Evolutionary conservation across 2,797 vertebrate species (phyloP), one percentile per base, ranked within the genome.

Genomic region (Phataginus tetradactyla): DNA sequence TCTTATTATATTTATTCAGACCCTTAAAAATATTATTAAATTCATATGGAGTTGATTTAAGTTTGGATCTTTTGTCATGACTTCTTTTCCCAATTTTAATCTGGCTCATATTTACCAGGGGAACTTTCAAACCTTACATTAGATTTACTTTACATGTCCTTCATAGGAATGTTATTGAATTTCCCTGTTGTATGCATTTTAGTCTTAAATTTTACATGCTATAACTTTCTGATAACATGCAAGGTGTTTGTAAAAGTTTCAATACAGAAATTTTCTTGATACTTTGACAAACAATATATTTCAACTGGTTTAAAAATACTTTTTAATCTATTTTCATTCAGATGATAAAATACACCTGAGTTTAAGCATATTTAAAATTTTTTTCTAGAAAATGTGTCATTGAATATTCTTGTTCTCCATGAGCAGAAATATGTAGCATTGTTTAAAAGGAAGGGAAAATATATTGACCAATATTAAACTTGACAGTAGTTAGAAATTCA

Each of bases 11-110:
- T 84, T 66, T 32, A 32, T 84, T 86, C 20, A 59, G 10, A 61
- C 55, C 7, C 45, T 84, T 12, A 78, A 79, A 79, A 55, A 45
- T 85, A 49, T 64, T 86, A 68, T 88, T 89, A 92, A 79, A 69
- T 66, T 21, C 57, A 84, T 55, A 93, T 5, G 68, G 20, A 84
- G 66, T 78, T 85, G 27, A 81, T 37, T n/a, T 8, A 8, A 1
- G 25, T 86, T 94, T 96, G 15, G 66, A 84, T 85, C 71, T 53
- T 5, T 20, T 61, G 0, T 93, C 91, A 80, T 20, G 93, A 68
- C 77, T 57, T 49, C 0, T 95, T 97, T 96, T 94, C 12, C 55
- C 87, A 27, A 85, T 97, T 97, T 97, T 79, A 59, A 69, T 96
- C 83, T 94, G 83, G 88, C 55, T 77, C 2, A 25, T 20, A 1